Evolutionary conservation across 2,113 vertebrate species (phyloP), one percentile per base, ranked within the genome.

Genomic region (Oncorhynchus keta): DNA sequence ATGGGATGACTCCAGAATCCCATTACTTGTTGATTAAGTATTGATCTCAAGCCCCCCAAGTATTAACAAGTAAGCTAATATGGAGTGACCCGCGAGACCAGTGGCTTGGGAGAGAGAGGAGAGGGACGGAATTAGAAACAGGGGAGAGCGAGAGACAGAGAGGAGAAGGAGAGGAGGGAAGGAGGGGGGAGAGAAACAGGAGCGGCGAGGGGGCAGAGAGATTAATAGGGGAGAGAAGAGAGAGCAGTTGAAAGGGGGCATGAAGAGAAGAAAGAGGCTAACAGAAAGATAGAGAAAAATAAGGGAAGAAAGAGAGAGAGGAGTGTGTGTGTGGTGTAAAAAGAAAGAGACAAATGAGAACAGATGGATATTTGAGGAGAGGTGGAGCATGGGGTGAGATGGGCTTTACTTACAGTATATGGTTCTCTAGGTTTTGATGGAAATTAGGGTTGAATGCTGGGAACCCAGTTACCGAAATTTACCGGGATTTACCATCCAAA

Each of bases 11-110:
- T 96, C 95, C 95, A 95, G 96, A 99, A 99, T 98, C 96, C 96
- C 96, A 98, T 99, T 99, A 99, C 95, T 98, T 98, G 97, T 98
- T 99, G 97, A 99, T 99, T 99, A 98, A 98, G 96, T 99, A 99
- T 99, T 98, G 97, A 99, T 99, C 96, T 94, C 81, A 89, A 89
- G 83, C 87, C 93, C 81, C 91, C 90, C 78, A 84, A 87, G 96
- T 98, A 99, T 99, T 98, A 99, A 99, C 97, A 98, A 98, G 96
- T 96, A 96, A 97, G 96, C 96, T 98, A 98, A 99, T 98, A 97
- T 96, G 95, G 95, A 94, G 94, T 95, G 95, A 97, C 97, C 97
- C 95, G 93, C 94, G 96, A 96, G 97, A 97, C 96, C 95, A 95
- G 91, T 93, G 95, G 95, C 94, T 95, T 90, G 86, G 89, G 89